Conservation (phyloP, 1,140 invertebrate genomes). For the Piezodorus guildinii region DNA sequence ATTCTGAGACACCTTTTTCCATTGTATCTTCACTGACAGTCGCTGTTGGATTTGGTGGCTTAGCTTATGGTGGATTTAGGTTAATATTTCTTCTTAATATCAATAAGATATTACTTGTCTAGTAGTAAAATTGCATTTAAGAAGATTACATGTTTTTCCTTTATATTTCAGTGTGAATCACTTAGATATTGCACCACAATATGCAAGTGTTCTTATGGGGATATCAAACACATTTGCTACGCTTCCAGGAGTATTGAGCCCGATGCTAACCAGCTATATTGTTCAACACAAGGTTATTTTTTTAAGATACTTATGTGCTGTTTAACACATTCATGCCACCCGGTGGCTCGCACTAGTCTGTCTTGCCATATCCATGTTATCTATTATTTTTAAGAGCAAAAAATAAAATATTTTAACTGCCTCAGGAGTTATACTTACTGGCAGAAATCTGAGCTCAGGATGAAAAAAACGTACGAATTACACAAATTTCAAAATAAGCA, state of each 20-base stretch:
- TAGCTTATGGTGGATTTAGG: slow-evolving; percentile 80
- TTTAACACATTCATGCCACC: no score
- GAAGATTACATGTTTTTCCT: background rate
- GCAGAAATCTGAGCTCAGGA: no score
- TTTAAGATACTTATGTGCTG: no score
- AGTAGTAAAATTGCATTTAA: background rate
- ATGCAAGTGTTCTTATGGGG: slow-evolving; percentile 73
- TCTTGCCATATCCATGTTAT: no score
- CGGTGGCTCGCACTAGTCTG: no score
- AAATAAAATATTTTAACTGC: no score
- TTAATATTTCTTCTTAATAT: slow-evolving; percentile 29
- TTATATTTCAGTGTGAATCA: slow-evolving; percentile 62
- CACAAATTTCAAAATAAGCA: no score
- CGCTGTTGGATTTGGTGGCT: slow-evolving; percentile 78
- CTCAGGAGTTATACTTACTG: no score
- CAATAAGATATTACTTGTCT: background rate
- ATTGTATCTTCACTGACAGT: slow-evolving; percentile 67
- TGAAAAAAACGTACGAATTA: no score
- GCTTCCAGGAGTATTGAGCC: slow-evolving; percentile 75
- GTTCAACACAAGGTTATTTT: slow-evolving; percentile 50
- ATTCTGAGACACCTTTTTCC: slow-evolving; percentile 46
- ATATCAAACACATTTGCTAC: slow-evolving; percentile 80
- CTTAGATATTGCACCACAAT: slow-evolving; percentile 73
- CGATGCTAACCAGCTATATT: slow-evolving; percentile 62
- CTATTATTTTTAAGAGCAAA: no score